Base-by-base conservation (phyloP, 2,797 vertebrate genomes). In the Rachycentron canadum region DNA sequence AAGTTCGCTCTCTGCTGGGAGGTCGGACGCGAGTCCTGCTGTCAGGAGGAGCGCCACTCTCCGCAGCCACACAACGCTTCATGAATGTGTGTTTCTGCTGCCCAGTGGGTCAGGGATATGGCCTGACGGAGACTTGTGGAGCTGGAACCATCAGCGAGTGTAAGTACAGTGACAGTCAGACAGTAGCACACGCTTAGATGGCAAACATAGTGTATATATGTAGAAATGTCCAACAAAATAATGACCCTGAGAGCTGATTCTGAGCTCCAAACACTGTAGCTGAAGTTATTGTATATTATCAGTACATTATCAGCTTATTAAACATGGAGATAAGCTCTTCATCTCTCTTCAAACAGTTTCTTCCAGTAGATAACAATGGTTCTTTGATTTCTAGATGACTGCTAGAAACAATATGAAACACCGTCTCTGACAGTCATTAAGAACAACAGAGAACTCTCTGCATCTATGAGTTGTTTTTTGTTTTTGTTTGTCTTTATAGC, bases 71-170 rank as follows among this genome's bases (percentile, higher is more conserved):
- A 0, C 97, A 99, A 74, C 94, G 97, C 36, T 99, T 99, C 92
- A 99, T 99, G 97, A 99, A 99, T 47, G 97, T 99, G 79, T 99
- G 98, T 66, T 96, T 99, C 76, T 99, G 98, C 89, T 99, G 98
- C 88, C 95, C 97, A 0, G 97, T 99, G 77, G 97, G 97, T 16
- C 98, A 99, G 88, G 98, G 97, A 0, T 99, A 99, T 3, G 98
- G 98, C 45, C 96, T 99, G 62, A 99, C 98, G 0, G 98, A 99
- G 83, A 98, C 97, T 0, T 95, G 96, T 0, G 98, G 98, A 0
- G 97, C 97, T 0, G 98, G 97, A 45, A 97, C 97, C 17, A 96
- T 99, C 75, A 96, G 95, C 0, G 95, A 97, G 85, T 67, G 98
- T 99, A 62, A 92, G 97, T 88, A 38, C 0, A 32, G 8, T 6